These are phyloP conservation scores for Cephus runcator DNA, from an alignment of 2,888 invertebrate genomes.

Conservation along the genomic window DNA sequence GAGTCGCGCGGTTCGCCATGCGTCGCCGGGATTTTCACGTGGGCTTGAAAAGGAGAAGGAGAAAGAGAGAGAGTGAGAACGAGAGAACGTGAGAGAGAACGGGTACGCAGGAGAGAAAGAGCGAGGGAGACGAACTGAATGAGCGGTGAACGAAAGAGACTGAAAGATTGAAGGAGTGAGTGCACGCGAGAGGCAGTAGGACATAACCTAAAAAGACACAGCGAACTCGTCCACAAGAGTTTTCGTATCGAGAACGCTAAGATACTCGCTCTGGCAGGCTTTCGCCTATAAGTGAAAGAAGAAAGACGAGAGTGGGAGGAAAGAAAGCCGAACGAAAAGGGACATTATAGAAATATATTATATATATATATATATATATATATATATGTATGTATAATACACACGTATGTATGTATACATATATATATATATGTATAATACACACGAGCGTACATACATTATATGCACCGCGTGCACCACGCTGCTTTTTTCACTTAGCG, in stretches of 20 bases:
- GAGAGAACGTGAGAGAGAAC: neutral
- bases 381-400: no score
- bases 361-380: no score
- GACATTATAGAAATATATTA: neutral
- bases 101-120: neutral
- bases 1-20: neutral
- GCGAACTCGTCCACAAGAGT: neutral
- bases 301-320: neutral
- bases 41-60: constrained; percentile 1
- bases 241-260: neutral
- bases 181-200: neutral
- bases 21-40: neutral
- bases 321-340: neutral
- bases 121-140: neutral
- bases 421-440: neutral
- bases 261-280: neutral
- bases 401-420: no score
- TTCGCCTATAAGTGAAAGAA: neutral
- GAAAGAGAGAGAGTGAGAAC: neutral
- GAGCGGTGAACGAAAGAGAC: neutral
- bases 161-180: neutral
- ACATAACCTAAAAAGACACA: neutral
- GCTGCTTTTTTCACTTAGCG: neutral
- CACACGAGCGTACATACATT: neutral
- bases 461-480: neutral